Evolutionary conservation across 1,140 invertebrate species (phyloP), one percentile per base, ranked within the genome.

Genomic region (Planococcus citri): DNA sequence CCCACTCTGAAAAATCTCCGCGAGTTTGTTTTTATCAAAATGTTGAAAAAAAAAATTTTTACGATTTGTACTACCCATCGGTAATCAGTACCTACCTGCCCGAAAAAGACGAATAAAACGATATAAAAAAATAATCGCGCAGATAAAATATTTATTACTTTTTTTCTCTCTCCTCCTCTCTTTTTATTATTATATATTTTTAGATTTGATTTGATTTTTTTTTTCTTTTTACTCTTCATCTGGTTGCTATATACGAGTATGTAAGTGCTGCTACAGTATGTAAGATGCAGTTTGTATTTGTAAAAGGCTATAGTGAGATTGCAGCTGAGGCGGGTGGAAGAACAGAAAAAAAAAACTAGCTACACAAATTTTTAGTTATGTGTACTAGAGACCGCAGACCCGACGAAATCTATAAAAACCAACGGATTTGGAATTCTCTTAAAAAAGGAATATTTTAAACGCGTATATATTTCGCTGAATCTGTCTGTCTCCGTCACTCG

Each of bases 141-240:
- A 64, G 25, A 64, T 64, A 20, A 64, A 64, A 64, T 64, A 64
- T 64, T 64, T 64, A 64, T 64, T 64, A 64, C 60, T 25, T 64
- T 64, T 64, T 64, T 64, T 25, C 24, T 27, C 17, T 51, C n/a
- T 9, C 10, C 1, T 64, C 12, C 6, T 24, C 20, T 64, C 21
- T 64, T 64, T 25, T 64, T 64, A 25, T 64, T 17, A 64, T 58
- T 58, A 10, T 41, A 10, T 41, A 41, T 10, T 41, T 41, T 41
- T 41, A 10, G 37, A 9, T 22, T 58, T 58, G 17, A 33, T 6
- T 6, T 4, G 51, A 58, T 58, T 22, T 58, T 58, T 22, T 58
- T n/a, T 58, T 58, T 58, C 17, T 58, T 58, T 58, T 22, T 58
- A 20, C 51, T 58, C 51, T 41, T 41, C n/a, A 41, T n/a, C n/a